phyloP scores from a whole-genome alignment of 2,113 vertebrate genomes.

The human region GRCh38 chr12:83948001-83948500 shows the following conservation, averaged over 20 bases:
- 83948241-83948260: not conserved
- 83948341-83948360: not conserved
- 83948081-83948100: constrained; percentile 73
- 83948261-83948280: not conserved
- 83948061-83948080: constrained; percentile 75
- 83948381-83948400: not conserved
- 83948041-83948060: constrained; percentile 58
- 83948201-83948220: constrained; percentile 54
- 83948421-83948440: not conserved
- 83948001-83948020: constrained; percentile 63
- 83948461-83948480: not conserved
- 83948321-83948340: constrained; percentile 34
- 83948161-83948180: constrained; percentile 57
- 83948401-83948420: not conserved
- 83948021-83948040: constrained; percentile 48
- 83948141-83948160: constrained; percentile 5
- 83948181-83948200: constrained; percentile 42
- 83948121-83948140: constrained; percentile 36
- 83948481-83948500: not conserved
- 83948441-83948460: not conserved
- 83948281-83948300: not conserved
- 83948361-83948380: not conserved
- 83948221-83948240: constrained; percentile 12
- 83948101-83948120: constrained; percentile 66
- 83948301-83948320: not conserved